Conservation (phyloP, 2,113 vertebrate species). For the Mellivora capensis region DNA sequence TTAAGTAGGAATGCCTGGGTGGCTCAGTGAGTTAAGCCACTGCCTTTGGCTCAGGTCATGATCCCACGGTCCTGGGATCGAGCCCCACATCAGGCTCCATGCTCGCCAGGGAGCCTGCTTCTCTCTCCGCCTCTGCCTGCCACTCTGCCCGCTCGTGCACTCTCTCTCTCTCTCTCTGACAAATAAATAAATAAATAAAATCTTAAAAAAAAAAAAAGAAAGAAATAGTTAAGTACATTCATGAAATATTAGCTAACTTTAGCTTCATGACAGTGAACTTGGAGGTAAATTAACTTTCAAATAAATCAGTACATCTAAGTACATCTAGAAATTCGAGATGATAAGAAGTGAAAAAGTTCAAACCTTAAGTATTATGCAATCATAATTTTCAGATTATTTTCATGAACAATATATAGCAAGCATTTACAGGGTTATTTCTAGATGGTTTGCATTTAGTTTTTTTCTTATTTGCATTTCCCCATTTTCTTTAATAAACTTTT, state of each 20-base stretch:
- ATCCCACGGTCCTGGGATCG: too few relatives aligned
- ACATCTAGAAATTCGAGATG: neutral
- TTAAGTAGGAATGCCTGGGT: neutral
- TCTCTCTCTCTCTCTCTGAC: too few relatives aligned
- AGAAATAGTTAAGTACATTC: neutral
- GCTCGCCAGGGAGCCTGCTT: too few relatives aligned
- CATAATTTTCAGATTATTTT: neutral
- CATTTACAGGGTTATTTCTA: neutral
- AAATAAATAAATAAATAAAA: too few relatives aligned
- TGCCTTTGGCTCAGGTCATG: too few relatives aligned
- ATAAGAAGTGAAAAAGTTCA: neutral
- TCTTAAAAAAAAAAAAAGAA: neutral
- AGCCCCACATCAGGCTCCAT: fast-evolving
- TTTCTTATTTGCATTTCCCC: neutral
- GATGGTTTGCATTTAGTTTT: neutral
- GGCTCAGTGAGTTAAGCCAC: too few relatives aligned
- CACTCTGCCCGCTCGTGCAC: too few relatives aligned
- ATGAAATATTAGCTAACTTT: neutral
- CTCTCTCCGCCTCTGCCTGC: too few relatives aligned
- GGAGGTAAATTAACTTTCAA: neutral
- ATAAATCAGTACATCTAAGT: neutral
- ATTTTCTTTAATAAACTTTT: neutral
- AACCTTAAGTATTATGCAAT: neutral
- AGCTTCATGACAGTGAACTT: neutral
- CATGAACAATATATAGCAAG: neutral